Conservation (phyloP, 2,113 vertebrate genomes). For the Pithys albifrons region DNA sequence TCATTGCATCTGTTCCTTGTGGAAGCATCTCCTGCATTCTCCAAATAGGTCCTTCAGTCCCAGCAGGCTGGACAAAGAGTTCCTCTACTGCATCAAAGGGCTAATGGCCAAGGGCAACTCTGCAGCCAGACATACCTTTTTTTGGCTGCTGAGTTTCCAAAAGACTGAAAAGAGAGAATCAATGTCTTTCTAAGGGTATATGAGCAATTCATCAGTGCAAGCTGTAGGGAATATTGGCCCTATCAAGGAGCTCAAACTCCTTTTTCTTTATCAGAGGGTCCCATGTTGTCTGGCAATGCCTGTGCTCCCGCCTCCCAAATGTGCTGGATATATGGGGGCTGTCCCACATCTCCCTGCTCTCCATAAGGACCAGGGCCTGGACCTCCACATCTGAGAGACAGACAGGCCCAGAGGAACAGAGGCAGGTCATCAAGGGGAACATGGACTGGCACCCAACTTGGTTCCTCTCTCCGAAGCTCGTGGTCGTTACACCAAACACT, state of each 20-base stretch:
- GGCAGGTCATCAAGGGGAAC: not conserved
- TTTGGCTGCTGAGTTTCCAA: not conserved
- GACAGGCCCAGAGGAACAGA: not conserved
- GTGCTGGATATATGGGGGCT: not conserved
- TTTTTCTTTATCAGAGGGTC: not conserved
- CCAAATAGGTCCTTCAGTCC: not conserved
- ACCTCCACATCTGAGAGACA: not conserved
- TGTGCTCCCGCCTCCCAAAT: not conserved
- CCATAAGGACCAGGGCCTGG: not conserved
- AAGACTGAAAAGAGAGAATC: not conserved
- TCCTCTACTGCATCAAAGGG: not conserved
- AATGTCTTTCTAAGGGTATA: not conserved
- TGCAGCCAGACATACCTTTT: not conserved
- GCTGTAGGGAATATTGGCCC: not conserved
- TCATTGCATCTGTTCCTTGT: accelerated
- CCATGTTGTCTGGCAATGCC: not conserved
- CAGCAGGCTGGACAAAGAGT: not conserved
- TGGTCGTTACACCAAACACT: not conserved
- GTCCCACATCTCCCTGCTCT: not conserved
- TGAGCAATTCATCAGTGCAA: not conserved
- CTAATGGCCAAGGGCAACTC: not conserved
- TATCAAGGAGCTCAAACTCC: not conserved
- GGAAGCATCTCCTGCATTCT: not conserved
- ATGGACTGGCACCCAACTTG: not conserved
- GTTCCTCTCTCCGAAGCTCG: not conserved